Evolutionary conservation across 2,888 invertebrate genomes (phyloP), one percentile per base, ranked within the genome.

Genomic region (Smittia sp.): DNA sequence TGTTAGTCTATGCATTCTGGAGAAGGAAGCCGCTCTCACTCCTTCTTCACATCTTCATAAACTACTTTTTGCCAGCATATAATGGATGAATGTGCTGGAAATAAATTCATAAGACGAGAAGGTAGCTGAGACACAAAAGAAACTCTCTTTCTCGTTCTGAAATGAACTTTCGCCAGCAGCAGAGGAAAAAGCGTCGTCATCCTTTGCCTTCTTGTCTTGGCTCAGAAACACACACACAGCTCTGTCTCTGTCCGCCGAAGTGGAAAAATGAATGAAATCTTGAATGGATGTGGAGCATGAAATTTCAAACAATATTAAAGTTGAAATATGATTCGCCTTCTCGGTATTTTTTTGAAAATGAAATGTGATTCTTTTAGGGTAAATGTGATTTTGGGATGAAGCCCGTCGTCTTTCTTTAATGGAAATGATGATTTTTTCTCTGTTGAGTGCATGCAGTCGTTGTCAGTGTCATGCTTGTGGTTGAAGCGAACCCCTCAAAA

Each of bases 291-390:
- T 66, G 25, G 66, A 66, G 66, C 66, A 39, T 66, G 39, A 66
- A 66, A 66, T 66, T 66, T 66, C 39, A 18, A 63, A 63, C 63
- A 63, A 63, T 63, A 63, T 63, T 63, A 63, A 63, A 63, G 63
- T 63, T 63, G 27, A 63, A 63, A 27, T 27, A 63, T 63, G 63
- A 63, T 63, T 63, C 3, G 46, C 22, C 58, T 22, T 4, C 58
- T 18, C 13, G 18, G 18, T 1, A 58, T 9, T 22, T 58, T n/a
- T 15, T n/a, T 46, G 6, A 15, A 58, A 58, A 22, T 7, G n/a
- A 58, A 58, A 58, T 63, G 27, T 6, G 11, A 24, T 63, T 63
- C 58, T 46, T 9, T 46, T 46, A 46, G 22, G 22, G 58, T 22
- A 58, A 58, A 58, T 58, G 58, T 58, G 58, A 58, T 22, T 22